Percentiles rank a stretch among this genome's conserved stretches.
Evolutionary conservation across 2,888 invertebrate genomes (phyloP).

Genomic region (Pyrocoelia pectoralis): DNA sequence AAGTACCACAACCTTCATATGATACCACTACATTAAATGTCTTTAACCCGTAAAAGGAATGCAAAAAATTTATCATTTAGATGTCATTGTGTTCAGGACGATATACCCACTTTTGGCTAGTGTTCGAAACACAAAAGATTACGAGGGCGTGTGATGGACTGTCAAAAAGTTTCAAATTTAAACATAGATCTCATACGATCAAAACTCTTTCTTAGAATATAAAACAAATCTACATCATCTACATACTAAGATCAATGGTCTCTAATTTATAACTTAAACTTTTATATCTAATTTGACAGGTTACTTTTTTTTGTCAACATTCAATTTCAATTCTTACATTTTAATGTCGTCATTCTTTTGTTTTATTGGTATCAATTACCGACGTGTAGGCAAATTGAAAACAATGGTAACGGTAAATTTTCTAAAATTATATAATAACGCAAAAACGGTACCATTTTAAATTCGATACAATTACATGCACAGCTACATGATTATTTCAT

Average conservation of each 20-base stretch:
- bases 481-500: no score
- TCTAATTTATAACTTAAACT: not conserved
- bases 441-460: not conserved
- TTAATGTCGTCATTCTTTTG: not conserved
- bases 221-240: slow-evolving; percentile 3
- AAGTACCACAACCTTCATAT: not conserved
- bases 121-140: not conserved
- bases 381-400: not conserved
- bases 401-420: slow-evolving; percentile 6
- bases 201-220: slow-evolving; percentile 19
- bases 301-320: not conserved
- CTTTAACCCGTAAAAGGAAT: slow-evolving; percentile 6
- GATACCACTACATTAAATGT: slow-evolving; percentile 10
- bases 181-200: slow-evolving; percentile 5
- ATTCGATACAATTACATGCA: not conserved
- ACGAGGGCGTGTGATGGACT: slow-evolving; percentile 7
- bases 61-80: slow-evolving; percentile 7
- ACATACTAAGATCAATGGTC: slow-evolving; percentile 9
- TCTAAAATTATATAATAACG: slow-evolving; percentile 5
- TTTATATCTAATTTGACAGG: not conserved
- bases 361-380: not conserved
- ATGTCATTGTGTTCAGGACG: slow-evolving; percentile 8
- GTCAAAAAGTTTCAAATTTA: slow-evolving; percentile 3
- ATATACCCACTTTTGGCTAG: slow-evolving; percentile 2
- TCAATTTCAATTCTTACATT: not conserved